Evolutionary conservation across 2,797 vertebrate genomes (phyloP).

Genomic region (Echiichthys vipera): DNA sequence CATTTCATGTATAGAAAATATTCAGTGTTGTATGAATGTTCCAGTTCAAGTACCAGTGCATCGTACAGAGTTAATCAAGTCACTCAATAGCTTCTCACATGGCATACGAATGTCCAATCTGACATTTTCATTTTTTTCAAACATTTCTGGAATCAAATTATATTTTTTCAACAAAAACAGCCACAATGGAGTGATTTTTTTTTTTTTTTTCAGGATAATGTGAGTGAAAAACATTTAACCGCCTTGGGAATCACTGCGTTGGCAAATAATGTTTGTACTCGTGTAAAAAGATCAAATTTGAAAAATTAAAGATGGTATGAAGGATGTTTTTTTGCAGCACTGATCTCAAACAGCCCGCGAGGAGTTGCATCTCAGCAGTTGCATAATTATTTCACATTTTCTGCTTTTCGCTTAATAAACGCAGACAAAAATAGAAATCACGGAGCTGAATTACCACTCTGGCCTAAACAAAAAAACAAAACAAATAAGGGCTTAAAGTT

Average conservation of each 20-base stretch:
- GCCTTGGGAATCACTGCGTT: constrained; percentile 22
- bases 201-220: background rate
- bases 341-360: constrained; percentile 47
- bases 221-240: background rate
- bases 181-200: constrained; percentile 5
- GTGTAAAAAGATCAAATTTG: constrained; percentile 21
- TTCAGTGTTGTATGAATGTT: constrained; percentile 41
- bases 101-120: background rate
- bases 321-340: constrained; percentile 13
- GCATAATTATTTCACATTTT: constrained; percentile 67
- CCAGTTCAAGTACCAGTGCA: constrained; percentile 39
- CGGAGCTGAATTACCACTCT: constrained; percentile 8
- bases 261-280: constrained; percentile 16
- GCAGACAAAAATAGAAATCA: constrained; percentile 28
- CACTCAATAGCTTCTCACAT: background rate
- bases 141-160: constrained; percentile 8
- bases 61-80: background rate
- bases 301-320: background rate
- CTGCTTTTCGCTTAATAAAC: constrained; percentile 25
- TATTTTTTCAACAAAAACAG: background rate
- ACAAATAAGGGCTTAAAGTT: background rate
- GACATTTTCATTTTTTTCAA: background rate
- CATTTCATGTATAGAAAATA: constrained; percentile 31
- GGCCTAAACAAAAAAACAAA: background rate
- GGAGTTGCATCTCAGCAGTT: too few relatives aligned